Conservation (phyloP, 2,797 vertebrate genomes). For the Melanotaenia boesemani region DNA sequence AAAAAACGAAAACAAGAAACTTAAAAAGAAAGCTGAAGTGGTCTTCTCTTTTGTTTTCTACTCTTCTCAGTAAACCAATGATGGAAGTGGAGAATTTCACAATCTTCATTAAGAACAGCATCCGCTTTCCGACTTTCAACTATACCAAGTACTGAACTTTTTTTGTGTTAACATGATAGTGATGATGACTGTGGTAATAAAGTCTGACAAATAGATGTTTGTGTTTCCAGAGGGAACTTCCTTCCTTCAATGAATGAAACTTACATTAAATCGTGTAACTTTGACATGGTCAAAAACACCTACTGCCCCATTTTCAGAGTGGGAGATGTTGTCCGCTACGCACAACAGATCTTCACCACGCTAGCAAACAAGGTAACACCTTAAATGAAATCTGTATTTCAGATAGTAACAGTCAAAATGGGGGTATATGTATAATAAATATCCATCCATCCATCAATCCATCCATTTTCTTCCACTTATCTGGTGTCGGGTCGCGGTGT, state of each 20-base stretch:
- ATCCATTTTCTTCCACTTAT: no score
- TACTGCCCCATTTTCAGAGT: conserved; percentile 94
- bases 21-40: neutral
- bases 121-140: conserved; percentile 92
- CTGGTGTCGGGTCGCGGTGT: no score
- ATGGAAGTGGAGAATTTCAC: conserved; percentile 94
- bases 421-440: no score
- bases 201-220: conserved; percentile 16
- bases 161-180: neutral
- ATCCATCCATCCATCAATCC: no score
- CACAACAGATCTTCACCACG: conserved; percentile 87
- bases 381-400: no score
- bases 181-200: neutral
- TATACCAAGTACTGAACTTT: conserved; percentile 87
- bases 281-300: conserved; percentile 85
- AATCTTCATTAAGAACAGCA: conserved; percentile 96
- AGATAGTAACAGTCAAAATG: no score
- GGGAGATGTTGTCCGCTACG: conserved; percentile 89
- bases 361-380: conserved; percentile 86
- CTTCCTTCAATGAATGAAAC: conserved; percentile 81
- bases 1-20: neutral
- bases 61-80: conserved; percentile 82
- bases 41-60: neutral
- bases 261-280: conserved; percentile 87
- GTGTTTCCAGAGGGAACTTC: conserved; percentile 88